Percentiles rank a stretch among this genome's conserved stretches.
These are phyloP conservation scores for Cheilosia pagana DNA, from an alignment of 2,888 invertebrate genomes.

Conservation along the genomic window DNA sequence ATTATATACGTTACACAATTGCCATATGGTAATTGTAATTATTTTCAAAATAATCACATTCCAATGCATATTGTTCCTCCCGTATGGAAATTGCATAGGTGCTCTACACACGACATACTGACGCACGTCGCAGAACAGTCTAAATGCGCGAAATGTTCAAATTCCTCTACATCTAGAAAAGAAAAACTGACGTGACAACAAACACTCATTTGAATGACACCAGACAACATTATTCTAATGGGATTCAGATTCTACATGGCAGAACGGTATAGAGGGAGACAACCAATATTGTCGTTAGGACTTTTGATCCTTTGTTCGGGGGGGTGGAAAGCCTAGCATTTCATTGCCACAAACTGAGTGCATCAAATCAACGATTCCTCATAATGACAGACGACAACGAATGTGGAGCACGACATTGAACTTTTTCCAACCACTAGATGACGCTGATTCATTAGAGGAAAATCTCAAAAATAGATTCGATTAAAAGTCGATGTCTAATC, in stretches of 20 bases:
- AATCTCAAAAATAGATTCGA: slow-evolving; percentile 21
- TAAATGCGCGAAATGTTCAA: slow-evolving; percentile 47
- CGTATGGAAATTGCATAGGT: background rate
- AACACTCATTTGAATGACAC: background rate
- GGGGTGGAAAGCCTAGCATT: background rate
- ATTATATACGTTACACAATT: slow-evolving; percentile 43
- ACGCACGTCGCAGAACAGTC: slow-evolving; percentile 34
- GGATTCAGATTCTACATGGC: background rate
- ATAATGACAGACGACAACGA: background rate
- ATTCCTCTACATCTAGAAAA: slow-evolving; percentile 39
- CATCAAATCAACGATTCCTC: background rate
- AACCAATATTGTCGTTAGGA: background rate
- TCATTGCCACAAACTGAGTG: background rate
- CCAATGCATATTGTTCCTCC: slow-evolving; percentile 42
- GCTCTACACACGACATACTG: slow-evolving; percentile 16
- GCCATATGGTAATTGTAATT: slow-evolving; percentile 4
- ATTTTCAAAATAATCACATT: slow-evolving; percentile 47
- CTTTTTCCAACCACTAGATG: slow-evolving; percentile 30
- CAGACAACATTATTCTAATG: slow-evolving; percentile 19
- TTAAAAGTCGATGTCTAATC: slow-evolving; percentile 16
- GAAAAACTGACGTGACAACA: slow-evolving; percentile 6
- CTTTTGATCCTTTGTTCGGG: slow-evolving; percentile 25
- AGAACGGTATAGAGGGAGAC: background rate
- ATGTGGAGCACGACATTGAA: slow-evolving; percentile 63
- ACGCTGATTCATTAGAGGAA: slow-evolving; percentile 12